Evolutionary conservation across 2,888 invertebrate species (phyloP).

Genomic region (Kuschelorhynchus macadamiae): DNA sequence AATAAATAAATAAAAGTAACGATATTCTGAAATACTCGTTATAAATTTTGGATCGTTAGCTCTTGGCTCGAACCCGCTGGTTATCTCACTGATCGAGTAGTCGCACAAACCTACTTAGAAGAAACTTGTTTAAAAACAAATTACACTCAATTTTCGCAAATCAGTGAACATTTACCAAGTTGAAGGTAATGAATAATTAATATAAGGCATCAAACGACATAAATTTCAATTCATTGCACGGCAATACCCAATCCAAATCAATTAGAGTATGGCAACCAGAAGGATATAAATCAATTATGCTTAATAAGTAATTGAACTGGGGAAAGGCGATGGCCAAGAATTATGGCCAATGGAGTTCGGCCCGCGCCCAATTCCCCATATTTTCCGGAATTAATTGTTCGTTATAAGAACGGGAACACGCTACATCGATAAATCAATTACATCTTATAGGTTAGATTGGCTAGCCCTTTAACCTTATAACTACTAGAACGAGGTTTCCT

Average conservation of each 20-base stretch:
- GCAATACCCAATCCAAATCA: constrained; percentile 45
- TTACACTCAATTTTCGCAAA: too few species aligned
- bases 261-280: constrained; percentile 43
- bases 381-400: constrained; percentile 44
- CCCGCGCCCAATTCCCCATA: constrained; percentile 42
- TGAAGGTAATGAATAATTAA: constrained; percentile 7
- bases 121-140: too few species aligned
- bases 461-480: constrained; percentile 19
- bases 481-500: neutral
- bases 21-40: too few species aligned
- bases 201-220: constrained; percentile 26
- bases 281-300: constrained; percentile 48
- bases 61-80: too few species aligned
- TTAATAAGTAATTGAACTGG: constrained; percentile 46
- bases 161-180: too few species aligned
- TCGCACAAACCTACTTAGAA: too few species aligned
- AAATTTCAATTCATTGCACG: constrained; percentile 35
- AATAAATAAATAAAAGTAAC: too few species aligned
- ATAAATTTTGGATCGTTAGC: too few species aligned
- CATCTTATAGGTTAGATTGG: constrained; percentile 20
- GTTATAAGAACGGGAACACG: constrained; percentile 32
- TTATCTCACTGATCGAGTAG: too few species aligned
- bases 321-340: constrained; percentile 46
- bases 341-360: constrained; percentile 35
- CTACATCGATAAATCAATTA: constrained; percentile 42